A percentile compares a stretch with the other conserved stretches of the same genome.
Evolutionary conservation across 1,140 invertebrate species (phyloP).

Genomic region (Ceratina australensis): DNA sequence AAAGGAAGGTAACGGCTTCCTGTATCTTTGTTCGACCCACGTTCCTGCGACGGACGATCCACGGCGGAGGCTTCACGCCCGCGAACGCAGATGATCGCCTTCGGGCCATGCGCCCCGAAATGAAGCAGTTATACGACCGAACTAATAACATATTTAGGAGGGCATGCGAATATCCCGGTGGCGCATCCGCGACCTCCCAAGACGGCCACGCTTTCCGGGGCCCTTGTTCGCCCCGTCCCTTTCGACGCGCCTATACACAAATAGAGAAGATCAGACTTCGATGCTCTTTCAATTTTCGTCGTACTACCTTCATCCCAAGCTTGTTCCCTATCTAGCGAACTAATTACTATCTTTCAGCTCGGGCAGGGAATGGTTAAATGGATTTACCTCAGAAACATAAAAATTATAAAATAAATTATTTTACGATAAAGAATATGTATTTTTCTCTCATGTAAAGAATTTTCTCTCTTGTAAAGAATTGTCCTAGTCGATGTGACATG

Average conservation of each 20-base stretch:
- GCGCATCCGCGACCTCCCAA: conserved; percentile 75
- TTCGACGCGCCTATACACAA: neutral
- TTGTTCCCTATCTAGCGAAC: neutral
- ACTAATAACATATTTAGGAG: conserved; percentile 79
- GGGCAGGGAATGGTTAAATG: too few relatives aligned
- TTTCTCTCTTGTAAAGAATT: too few relatives aligned
- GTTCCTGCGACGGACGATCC: neutral
- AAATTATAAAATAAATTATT: too few relatives aligned
- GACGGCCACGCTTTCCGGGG: conserved; percentile 72
- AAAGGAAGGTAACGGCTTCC: conserved; percentile 46
- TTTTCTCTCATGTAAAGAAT: too few relatives aligned
- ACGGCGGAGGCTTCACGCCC: conserved; percentile 4
- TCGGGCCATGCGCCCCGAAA: conserved; percentile 72
- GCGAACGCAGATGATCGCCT: conserved; percentile 73
- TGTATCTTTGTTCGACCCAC: neutral
- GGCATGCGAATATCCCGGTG: conserved; percentile 62
- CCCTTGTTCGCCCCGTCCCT: conserved; percentile 4
- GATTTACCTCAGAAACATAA: too few relatives aligned
- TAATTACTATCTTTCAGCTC: conserved; percentile 30
- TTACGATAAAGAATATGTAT: too few relatives aligned
- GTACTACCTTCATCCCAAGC: neutral
- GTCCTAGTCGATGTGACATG: too few relatives aligned
- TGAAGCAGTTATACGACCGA: conserved; percentile 78
- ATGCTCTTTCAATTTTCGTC: too few relatives aligned
- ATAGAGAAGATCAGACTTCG: neutral